Conservation (phyloP, 2,888 invertebrate genomes). For the Homarus gammarus region DNA sequence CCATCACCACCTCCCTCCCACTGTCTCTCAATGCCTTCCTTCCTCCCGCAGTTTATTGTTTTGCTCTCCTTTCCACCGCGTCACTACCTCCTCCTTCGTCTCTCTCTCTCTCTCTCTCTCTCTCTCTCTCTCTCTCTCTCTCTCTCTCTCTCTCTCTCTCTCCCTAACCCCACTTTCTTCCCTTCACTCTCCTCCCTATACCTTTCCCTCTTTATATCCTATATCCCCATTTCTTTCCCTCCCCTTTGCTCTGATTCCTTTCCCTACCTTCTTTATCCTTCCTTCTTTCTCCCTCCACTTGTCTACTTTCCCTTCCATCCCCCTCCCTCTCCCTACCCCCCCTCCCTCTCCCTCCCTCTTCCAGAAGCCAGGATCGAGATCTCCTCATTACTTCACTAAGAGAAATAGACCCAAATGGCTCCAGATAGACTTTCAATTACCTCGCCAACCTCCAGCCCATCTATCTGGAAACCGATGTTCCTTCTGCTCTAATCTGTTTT, state of each 20-base stretch:
- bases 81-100: conserved; percentile 5
- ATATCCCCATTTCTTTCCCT: neutral
- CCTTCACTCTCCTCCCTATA: conserved; percentile 10
- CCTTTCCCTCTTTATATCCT: neutral
- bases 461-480: conserved; percentile 75
- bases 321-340: conserved; percentile 3
- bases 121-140: neutral
- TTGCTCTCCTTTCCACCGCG: neutral
- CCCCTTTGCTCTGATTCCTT: neutral
- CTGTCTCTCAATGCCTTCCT: conserved; percentile 12
- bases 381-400: conserved; percentile 73
- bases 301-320: neutral
- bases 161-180: neutral
- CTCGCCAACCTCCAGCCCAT: conserved; percentile 69
- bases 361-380: conserved; percentile 62
- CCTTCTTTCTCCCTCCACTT: neutral
- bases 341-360: conserved; percentile 27
- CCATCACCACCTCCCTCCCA: neutral
- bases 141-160: conserved; percentile 14
- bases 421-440: conserved; percentile 75
- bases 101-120: neutral
- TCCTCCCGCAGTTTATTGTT: neutral
- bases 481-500: conserved; percentile 75
- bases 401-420: conserved; percentile 74
- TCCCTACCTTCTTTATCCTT: conserved; percentile 3